Evolutionary conservation across 1,140 invertebrate genomes (phyloP).

Genomic region (Chymomyza costata): DNA sequence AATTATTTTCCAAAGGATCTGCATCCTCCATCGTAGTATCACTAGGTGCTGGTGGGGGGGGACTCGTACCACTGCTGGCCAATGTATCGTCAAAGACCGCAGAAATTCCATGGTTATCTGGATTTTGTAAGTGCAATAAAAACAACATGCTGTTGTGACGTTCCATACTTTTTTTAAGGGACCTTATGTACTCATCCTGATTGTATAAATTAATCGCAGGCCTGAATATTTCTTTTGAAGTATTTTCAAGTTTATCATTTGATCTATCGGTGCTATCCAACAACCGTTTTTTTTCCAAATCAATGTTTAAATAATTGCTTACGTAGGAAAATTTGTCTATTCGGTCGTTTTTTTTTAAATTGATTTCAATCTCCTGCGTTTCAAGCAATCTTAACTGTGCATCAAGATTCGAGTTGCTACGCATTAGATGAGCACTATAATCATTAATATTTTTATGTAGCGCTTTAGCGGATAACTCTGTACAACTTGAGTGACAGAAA

Average conservation of each 20-base stretch:
- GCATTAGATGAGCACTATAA: conserved; percentile 49
- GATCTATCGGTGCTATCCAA: neutral
- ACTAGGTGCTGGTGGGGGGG: conserved; percentile 86
- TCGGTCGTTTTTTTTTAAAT: conserved; percentile 49
- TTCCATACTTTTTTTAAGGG: conserved; percentile 62
- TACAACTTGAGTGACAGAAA: too few relatives aligned
- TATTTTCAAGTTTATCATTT: neutral
- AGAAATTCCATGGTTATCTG: conserved; percentile 42
- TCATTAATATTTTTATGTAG: conserved; percentile 24
- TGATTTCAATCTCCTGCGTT: conserved; percentile 64
- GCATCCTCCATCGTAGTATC: conserved; percentile 28
- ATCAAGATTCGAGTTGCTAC: conserved; percentile 65
- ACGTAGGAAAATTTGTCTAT: conserved; percentile 9
- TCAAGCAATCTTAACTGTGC: conserved; percentile 66
- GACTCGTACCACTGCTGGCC: conserved; percentile 78
- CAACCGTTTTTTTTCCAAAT: conserved; percentile 3
- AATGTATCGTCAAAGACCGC: conserved; percentile 39
- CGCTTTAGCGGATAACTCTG: neutral
- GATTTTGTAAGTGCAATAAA: conserved; percentile 68
- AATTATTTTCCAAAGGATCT: too few relatives aligned
- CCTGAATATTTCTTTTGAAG: conserved; percentile 1
- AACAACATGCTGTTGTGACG: conserved; percentile 74
- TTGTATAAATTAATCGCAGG: conserved; percentile 51
- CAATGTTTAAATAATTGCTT: conserved; percentile 10
- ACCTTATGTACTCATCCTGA: conserved; percentile 71